phyloP scores from a whole-genome alignment of 92 coral and sea anemone genomes.

The Meandrina meandrites region DNA sequence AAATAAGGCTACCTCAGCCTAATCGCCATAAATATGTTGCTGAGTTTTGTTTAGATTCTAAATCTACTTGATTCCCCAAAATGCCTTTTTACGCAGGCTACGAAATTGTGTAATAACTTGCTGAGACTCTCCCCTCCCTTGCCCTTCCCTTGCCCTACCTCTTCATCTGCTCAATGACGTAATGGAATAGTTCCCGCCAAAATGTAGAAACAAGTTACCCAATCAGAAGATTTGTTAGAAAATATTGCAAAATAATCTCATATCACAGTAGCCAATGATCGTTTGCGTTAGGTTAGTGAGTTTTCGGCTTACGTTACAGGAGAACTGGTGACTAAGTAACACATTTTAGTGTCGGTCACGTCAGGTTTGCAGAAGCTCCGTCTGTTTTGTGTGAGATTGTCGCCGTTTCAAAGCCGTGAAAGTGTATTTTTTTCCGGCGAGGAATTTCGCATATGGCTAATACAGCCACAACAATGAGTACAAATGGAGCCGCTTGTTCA shows the following conservation, averaged over 20 bases:
- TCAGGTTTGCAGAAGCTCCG: background rate
- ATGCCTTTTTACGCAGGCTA: too few species aligned
- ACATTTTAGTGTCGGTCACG: conserved; percentile 34
- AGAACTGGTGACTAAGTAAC: conserved; percentile 40
- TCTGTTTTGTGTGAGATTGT: background rate
- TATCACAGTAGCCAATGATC: conserved; percentile 9
- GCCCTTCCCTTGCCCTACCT: background rate
- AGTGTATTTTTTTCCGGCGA: conserved; percentile 13
- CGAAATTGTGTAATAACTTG: too few species aligned
- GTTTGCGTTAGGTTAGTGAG: background rate
- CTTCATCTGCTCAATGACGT: background rate
- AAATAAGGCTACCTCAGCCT: too few species aligned
- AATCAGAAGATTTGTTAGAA: background rate
- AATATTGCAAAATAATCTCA: background rate
- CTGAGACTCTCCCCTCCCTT: too few species aligned
- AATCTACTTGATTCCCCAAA: too few species aligned
- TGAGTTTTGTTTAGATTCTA: background rate
- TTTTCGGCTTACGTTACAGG: background rate
- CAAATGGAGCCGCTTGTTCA: conserved; percentile 80
- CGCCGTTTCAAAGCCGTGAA: background rate
- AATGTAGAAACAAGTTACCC: background rate
- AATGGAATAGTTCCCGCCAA: conserved; percentile 8
- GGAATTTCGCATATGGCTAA: conserved; percentile 57
- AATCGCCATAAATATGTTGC: background rate
- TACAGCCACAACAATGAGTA: conserved; percentile 77